A percentile compares a stretch with the other conserved stretches of the same genome.
phyloP scores from a whole-genome alignment of 2,888 invertebrate species.

The Junonia oenone region DNA sequence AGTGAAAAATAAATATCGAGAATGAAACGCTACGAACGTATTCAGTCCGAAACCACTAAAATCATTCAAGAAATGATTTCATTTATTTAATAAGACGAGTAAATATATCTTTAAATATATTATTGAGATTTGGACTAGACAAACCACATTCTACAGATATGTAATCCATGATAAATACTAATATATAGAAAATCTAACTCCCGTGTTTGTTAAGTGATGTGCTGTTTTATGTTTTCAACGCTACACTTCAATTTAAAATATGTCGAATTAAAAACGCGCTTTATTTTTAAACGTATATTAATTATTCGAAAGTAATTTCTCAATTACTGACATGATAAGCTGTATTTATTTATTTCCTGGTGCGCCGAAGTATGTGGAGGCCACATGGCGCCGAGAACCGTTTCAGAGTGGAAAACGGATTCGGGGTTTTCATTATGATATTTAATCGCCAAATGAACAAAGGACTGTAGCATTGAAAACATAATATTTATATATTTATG shows the following conservation, averaged over 20 bases:
- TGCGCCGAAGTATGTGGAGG: not conserved
- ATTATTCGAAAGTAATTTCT: not conserved
- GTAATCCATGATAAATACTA: slow-evolving; percentile 79
- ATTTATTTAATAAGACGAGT: slow-evolving; percentile 52
- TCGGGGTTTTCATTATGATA: not conserved
- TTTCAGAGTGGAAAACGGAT: not conserved
- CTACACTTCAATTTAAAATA: slow-evolving; percentile 37
- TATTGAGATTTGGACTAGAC: slow-evolving; percentile 78
- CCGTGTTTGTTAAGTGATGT: slow-evolving; percentile 63
- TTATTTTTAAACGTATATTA: not conserved
- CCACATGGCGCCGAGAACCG: not conserved
- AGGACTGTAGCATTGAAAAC: slow-evolving; percentile 50
- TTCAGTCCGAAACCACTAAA: slow-evolving; percentile 40
- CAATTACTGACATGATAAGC: not conserved
- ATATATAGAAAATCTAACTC: slow-evolving; percentile 72
- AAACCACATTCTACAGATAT: slow-evolving; percentile 79
- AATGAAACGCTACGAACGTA: slow-evolving; percentile 16
- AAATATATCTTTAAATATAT: slow-evolving; percentile 66
- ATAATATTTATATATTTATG: slow-evolving; percentile 52
- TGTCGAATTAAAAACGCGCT: not conserved
- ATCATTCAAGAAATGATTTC: slow-evolving; percentile 40
- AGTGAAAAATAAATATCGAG: slow-evolving; percentile 12
- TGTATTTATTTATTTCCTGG: not conserved
- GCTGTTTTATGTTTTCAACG: slow-evolving; percentile 63
- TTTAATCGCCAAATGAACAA: not conserved